A percentile compares a stretch with the other conserved stretches of the same genome.
phyloP scores from a whole-genome alignment of 1,140 invertebrate species.

The Neotoxoptera formosana region DNA sequence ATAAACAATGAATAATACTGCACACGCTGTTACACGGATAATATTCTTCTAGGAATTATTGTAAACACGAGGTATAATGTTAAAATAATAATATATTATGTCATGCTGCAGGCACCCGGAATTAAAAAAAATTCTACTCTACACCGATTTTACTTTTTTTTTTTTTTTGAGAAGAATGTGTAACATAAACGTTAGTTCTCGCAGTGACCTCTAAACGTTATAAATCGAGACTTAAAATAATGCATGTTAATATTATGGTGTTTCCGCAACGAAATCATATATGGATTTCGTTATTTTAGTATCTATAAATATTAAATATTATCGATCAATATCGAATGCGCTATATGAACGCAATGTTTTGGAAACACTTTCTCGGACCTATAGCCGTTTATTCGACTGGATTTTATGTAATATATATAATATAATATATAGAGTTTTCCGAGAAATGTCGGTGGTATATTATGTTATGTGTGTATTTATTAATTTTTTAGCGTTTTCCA shows the following conservation, averaged over 20 bases:
- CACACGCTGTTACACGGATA: not conserved
- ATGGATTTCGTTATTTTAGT: not conserved
- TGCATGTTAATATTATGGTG: no score
- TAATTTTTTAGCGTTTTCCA: not conserved
- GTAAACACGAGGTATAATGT: not conserved
- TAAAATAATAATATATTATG: not conserved
- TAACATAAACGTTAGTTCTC: not conserved
- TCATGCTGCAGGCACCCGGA: not conserved
- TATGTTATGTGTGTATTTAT: not conserved
- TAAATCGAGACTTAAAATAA: not conserved
- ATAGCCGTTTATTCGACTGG: not conserved
- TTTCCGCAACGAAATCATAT: not conserved
- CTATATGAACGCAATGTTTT: not conserved
- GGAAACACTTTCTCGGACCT: not conserved
- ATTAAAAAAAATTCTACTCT: not conserved
- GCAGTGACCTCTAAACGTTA: not conserved
- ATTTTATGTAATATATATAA: not conserved
- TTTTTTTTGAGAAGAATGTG: not conserved
- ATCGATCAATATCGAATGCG: not conserved
- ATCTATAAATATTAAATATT: not conserved
- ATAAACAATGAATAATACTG: constrained; percentile 21
- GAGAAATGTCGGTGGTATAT: not conserved
- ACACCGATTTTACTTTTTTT: not conserved
- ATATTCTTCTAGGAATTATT: not conserved
- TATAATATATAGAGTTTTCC: not conserved